Conservation (phyloP, 2,113 vertebrate genomes). For the Aphyosemion australe region DNA sequence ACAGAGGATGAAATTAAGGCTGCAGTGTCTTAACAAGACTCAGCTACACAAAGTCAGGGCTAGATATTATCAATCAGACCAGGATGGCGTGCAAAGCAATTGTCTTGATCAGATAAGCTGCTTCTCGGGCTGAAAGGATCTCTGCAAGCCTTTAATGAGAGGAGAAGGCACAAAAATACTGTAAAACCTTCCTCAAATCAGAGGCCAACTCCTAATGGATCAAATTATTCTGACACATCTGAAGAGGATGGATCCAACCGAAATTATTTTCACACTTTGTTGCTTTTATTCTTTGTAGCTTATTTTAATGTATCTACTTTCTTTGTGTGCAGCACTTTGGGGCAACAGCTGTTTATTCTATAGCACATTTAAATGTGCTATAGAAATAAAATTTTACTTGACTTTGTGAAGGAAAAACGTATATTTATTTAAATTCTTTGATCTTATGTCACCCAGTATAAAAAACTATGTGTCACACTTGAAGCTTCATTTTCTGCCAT, state of each 20-base stretch:
- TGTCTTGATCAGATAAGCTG: slow-evolving; percentile 73
- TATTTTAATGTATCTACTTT: no score
- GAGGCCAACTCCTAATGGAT: slow-evolving; percentile 29
- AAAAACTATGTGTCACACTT: no score
- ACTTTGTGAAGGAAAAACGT: no score
- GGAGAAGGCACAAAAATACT: slow-evolving; percentile 17
- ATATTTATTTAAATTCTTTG: no score
- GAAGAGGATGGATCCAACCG: slow-evolving; percentile 1
- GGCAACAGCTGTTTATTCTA: no score
- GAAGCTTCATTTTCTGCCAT: no score
- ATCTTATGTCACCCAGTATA: no score
- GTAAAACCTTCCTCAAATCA: slow-evolving; percentile 21
- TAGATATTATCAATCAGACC: slow-evolving; percentile 35
- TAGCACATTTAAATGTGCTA: no score
- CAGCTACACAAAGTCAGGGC: slow-evolving; percentile 25
- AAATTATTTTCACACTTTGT: neutral
- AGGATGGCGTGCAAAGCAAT: slow-evolving; percentile 4
- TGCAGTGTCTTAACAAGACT: slow-evolving; percentile 8
- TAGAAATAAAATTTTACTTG: no score
- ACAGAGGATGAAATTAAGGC: slow-evolving; percentile 27
- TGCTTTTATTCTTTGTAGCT: no score
- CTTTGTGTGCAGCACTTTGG: no score
- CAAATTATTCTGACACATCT: slow-evolving; percentile 15
- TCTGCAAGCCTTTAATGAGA: slow-evolving; percentile 51
- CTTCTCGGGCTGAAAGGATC: slow-evolving; percentile 36